Conservation (phyloP, 2,113 vertebrate species). For the Sisor rabdophorus region DNA sequence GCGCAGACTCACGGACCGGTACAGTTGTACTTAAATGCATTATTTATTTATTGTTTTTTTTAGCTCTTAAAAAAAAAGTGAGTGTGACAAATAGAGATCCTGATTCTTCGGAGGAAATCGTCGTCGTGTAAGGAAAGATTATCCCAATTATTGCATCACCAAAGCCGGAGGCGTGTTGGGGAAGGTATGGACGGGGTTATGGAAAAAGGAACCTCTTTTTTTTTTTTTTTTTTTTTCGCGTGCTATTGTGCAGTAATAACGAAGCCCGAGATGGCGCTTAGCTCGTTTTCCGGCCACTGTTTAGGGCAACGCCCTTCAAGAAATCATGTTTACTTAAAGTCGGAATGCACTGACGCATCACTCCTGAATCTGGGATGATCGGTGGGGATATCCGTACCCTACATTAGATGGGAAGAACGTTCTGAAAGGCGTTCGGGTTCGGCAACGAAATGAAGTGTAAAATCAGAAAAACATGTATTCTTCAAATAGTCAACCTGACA, state of each 20-base stretch:
- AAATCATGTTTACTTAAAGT: slow-evolving; percentile 50
- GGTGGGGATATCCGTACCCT: too few relatives aligned
- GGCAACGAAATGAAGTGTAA: not conserved
- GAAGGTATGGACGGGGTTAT: slow-evolving; percentile 60
- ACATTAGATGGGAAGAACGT: too few relatives aligned
- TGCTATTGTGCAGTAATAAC: slow-evolving; percentile 51
- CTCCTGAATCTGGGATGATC: slow-evolving; percentile 33
- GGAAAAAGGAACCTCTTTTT: slow-evolving; percentile 66
- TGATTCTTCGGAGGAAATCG: slow-evolving; percentile 37
- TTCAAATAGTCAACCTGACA: not conserved
- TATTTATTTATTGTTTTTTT: slow-evolving; percentile 27
- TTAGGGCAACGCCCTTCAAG: slow-evolving; percentile 56
- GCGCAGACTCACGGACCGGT: slow-evolving; percentile 31
- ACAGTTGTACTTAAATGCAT: slow-evolving; percentile 32
- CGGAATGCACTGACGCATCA: slow-evolving; percentile 45
- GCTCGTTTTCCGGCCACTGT: slow-evolving; percentile 50
- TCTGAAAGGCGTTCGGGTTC: too few relatives aligned
- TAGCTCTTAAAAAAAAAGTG: slow-evolving; percentile 17
- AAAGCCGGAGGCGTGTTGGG: slow-evolving; percentile 45
- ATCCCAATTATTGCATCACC: slow-evolving; percentile 51
- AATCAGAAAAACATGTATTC: not conserved
- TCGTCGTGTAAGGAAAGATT: slow-evolving; percentile 26
- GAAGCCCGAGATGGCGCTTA: slow-evolving; percentile 51
- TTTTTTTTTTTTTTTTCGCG: too few relatives aligned
- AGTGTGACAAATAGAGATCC: slow-evolving; percentile 46